Percentiles rank a stretch among this genome's conserved stretches.
Evolutionary conservation across 2,888 invertebrate genomes (phyloP).

Genomic region (Dryomyza anilis): DNA sequence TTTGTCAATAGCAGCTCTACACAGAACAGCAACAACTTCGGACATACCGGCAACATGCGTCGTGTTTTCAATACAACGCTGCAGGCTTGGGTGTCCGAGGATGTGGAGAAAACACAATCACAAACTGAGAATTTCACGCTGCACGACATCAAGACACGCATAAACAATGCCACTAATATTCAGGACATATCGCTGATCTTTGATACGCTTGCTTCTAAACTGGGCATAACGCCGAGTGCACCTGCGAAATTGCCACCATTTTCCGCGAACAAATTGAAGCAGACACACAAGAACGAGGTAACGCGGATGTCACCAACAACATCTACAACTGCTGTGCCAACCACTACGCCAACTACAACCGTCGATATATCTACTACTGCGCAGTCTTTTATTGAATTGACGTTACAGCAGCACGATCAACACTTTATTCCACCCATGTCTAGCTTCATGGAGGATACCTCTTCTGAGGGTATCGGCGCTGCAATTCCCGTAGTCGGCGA

Average conservation of each 20-base stretch:
- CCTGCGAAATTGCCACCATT: slow-evolving; percentile 58
- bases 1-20: slow-evolving; percentile 64
- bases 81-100: slow-evolving; percentile 68
- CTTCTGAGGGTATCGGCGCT: slow-evolving; percentile 50
- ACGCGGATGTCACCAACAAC: slow-evolving; percentile 37
- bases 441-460: slow-evolving; percentile 47
- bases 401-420: slow-evolving; percentile 29
- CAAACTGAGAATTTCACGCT: slow-evolving; percentile 49
- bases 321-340: slow-evolving; percentile 20
- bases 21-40: slow-evolving; percentile 45
- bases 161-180: slow-evolving; percentile 61
- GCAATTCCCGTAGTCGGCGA: slow-evolving; percentile 57
- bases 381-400: slow-evolving; percentile 39
- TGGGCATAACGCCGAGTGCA: slow-evolving; percentile 59
- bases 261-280: slow-evolving; percentile 56
- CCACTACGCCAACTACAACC: slow-evolving; percentile 27
- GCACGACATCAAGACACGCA: slow-evolving; percentile 52
- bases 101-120: slow-evolving; percentile 53
- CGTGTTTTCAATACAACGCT: slow-evolving; percentile 69
- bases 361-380: slow-evolving; percentile 10
- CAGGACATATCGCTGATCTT: slow-evolving; percentile 71
- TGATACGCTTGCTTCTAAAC: slow-evolving; percentile 67
- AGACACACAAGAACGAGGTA: slow-evolving; percentile 45
- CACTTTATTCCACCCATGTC: slow-evolving; percentile 50
- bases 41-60: slow-evolving; percentile 60